Conservation (phyloP, 2,797 vertebrate species). For the Silurus aristotelis region DNA sequence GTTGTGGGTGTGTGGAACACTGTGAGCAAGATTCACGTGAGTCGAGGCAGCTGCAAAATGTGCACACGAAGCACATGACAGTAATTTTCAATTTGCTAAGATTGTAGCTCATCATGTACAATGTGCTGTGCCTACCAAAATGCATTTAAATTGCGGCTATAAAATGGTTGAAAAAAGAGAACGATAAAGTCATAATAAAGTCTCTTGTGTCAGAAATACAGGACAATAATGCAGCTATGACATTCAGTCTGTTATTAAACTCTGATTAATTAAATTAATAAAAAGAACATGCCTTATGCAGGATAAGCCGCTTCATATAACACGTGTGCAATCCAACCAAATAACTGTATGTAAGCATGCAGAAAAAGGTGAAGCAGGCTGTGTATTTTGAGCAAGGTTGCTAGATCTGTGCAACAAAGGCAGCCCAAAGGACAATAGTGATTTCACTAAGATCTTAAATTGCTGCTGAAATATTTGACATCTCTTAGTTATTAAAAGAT, state of each 20-base stretch:
- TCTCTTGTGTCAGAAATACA: neutral
- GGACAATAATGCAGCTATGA: neutral
- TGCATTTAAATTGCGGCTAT: neutral
- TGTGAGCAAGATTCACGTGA: conserved; percentile 1
- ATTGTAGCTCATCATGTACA: neutral
- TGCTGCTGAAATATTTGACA: neutral
- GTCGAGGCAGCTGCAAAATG: neutral
- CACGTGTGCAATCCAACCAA: no score
- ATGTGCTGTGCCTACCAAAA: conserved; percentile 17
- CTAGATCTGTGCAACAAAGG: neutral
- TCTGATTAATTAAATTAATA: neutral
- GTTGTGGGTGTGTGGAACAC: neutral
- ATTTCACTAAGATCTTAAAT: neutral
- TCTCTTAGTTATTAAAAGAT: neutral
- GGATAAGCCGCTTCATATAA: neutral
- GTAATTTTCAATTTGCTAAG: conserved; percentile 10
- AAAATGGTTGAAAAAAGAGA: neutral
- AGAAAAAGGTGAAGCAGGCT: neutral
- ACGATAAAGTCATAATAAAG: neutral
- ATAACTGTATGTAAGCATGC: neutral
- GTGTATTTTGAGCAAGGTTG: neutral
- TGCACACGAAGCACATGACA: neutral
- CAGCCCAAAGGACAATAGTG: neutral
- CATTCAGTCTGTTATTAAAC: neutral
- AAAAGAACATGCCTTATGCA: neutral